Evolutionary conservation across 2,113 vertebrate species (phyloP).

Genomic region (Cricetomys ansorgei): DNA sequence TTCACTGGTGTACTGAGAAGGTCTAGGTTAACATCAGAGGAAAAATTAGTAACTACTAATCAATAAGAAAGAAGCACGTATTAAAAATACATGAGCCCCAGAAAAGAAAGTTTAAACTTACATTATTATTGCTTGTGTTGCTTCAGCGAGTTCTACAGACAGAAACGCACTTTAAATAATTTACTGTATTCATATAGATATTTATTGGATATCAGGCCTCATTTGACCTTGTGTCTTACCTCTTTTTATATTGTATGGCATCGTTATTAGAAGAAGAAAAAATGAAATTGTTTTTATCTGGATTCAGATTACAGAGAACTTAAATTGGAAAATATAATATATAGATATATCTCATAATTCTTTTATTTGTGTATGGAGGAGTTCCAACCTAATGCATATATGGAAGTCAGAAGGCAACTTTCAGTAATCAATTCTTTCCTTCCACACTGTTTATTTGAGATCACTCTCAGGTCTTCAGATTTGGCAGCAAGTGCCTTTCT

Average conservation of each 20-base stretch:
- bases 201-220: not conserved
- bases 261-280: constrained; percentile 39
- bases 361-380: too few species aligned
- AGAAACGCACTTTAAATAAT: not conserved
- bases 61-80: constrained; percentile 1
- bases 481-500: not conserved
- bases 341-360: not conserved
- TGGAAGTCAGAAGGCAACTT: not conserved
- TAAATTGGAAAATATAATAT: constrained; percentile 47
- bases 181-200: not conserved
- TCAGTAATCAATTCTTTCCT: not conserved
- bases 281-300: not conserved
- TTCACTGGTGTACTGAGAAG: not conserved
- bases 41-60: not conserved
- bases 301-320: constrained; percentile 28
- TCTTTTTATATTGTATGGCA: not conserved
- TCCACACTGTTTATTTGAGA: not conserved
- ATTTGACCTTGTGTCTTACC: not conserved
- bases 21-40: not conserved
- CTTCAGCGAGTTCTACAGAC: not conserved
- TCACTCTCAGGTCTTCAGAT: not conserved
- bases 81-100: not conserved
- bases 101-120: not conserved
- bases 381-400: not conserved
- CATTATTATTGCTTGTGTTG: not conserved